Conservation (phyloP, 2,888 invertebrate species). For the Mamestra brassicae region DNA sequence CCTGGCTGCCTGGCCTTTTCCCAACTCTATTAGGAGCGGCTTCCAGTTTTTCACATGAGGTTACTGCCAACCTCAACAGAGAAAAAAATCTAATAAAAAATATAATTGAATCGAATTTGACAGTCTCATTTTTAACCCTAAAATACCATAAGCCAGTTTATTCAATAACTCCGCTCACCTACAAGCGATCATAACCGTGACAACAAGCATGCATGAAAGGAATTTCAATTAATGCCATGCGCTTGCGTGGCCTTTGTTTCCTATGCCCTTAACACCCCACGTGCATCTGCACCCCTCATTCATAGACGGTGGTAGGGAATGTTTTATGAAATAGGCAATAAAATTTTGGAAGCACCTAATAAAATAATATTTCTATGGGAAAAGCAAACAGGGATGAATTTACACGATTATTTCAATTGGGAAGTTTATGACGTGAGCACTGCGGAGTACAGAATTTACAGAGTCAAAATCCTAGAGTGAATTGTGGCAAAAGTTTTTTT, state of each 20-base stretch:
- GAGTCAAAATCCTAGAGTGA: not conserved
- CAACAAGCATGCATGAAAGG: constrained; percentile 40
- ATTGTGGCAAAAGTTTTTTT: not conserved
- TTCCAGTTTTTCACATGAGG: too few relatives aligned
- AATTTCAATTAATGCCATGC: constrained; percentile 51
- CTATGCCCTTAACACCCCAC: constrained; percentile 32
- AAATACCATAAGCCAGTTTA: not conserved
- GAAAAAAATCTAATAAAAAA: too few relatives aligned
- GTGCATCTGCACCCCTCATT: constrained; percentile 56
- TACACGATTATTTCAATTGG: constrained; percentile 14
- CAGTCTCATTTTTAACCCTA: not conserved
- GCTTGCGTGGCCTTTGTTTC: constrained; percentile 48
- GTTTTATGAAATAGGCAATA: constrained; percentile 58
- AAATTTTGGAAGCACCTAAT: constrained; percentile 53
- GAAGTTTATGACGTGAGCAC: not conserved
- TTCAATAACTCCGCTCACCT: not conserved
- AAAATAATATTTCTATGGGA: constrained; percentile 64
- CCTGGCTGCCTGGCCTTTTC: too few relatives aligned
- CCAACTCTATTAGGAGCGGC: too few relatives aligned
- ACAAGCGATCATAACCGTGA: constrained; percentile 33
- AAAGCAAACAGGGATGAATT: constrained; percentile 51
- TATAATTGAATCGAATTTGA: not conserved
- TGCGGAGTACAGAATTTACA: not conserved
- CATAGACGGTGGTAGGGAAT: constrained; percentile 22
- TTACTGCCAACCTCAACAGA: too few relatives aligned